Base-by-base conservation (phyloP, 2,797 vertebrate genomes). In the Centroberyx gerrardi region DNA sequence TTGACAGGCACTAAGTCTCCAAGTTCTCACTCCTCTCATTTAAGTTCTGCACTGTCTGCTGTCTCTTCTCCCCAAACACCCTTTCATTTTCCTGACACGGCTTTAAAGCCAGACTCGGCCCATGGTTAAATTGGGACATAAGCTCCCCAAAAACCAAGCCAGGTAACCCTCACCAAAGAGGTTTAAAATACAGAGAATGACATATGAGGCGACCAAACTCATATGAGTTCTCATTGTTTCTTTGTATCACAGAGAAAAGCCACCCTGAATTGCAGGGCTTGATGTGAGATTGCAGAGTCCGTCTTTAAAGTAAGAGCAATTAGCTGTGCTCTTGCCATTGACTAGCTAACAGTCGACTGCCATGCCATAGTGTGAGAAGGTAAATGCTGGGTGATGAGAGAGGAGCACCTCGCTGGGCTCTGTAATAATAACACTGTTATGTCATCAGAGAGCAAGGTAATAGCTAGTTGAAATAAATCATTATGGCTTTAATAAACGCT, bases 1-100 rank as follows among this genome's bases (percentile, higher is more conserved):
- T 55, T 87, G 86, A 91, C 88, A 89, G 62, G 51, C 72, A 75
- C 64, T 62, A 27, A 76, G 78, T 64, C 62, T 69, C n/a, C 2
- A 63, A 52, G 62, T 52, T 71, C 31, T 72, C 27, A 15, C 59
- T 76, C 5, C 64, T 74, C 64, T 81, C 56, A 52, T 68, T 29
- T 17, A 27, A 76, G 58, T 22, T 48, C 31, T 67, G 69, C 15
- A 9, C 56, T 51, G 56, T 76, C 56, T 67, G 46, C n/a, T 42
- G 51, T 62, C 44, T 72, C 8, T 9, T 62, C 38, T 64, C 14
- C 15, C 14, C 61, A 42, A 76, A 88, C 59, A 78, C 72, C 46
- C 13, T 31, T 65, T 70, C 62, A 66, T 71, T 78, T 74, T 70
- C 6, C 22, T 56, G 71, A 53, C 14, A 56, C 2, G 1, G n/a